Evolutionary conservation across 92 coral and sea anemone genomes (phyloP), one percentile per base, ranked within the genome.

Genomic region (Palythoa heliodiscus): DNA sequence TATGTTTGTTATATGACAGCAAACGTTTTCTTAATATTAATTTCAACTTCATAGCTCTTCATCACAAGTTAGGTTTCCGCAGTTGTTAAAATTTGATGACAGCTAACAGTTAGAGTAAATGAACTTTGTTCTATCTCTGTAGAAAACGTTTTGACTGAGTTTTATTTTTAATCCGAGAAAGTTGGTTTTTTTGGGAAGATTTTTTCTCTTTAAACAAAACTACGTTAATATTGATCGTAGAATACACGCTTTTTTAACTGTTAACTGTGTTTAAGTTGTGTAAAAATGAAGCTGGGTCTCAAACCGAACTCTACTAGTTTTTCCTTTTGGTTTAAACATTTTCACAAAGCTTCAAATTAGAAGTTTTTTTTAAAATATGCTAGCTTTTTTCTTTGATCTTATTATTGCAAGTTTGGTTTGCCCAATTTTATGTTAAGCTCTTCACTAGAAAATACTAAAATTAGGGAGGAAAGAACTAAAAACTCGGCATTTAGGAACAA

Each of bases 31-130:
- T 80, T 80, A 29, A 29, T 29, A 80, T 80, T 80, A 80, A 80
- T 80, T 80, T 80, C 74, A 80, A 66, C 84, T 80, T 80, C 84
- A 80, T 80, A 22, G 47, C 19, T 80, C 84, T 80, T 80, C 84
- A 80, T 80, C 43, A 66, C 40, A 39, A n/a, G 60, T 23, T 61
- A 78, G 63, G 60, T 63, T 78, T 24, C 40, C 22, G 74, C 19
- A 80, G n/a, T 50, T 66, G 73, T 43, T 78, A 58, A 48, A n/a
- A 8, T 66, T 80, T 48, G 40, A 57, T 63, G 14, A 64, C 84
- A 64, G 43, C 73, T 66, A 5, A 17, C 23, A 77, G 24, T 15
- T 29, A 43, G 40, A 3, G 24, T 7, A 43, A 17, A 60, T 24
- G 22, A 6, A 20, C 52, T 80, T 80, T 64, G 55, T 73, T 10